phyloP scores from a whole-genome alignment of 2,888 invertebrate species.

The Acanthococcus lagerstroemiae region DNA sequence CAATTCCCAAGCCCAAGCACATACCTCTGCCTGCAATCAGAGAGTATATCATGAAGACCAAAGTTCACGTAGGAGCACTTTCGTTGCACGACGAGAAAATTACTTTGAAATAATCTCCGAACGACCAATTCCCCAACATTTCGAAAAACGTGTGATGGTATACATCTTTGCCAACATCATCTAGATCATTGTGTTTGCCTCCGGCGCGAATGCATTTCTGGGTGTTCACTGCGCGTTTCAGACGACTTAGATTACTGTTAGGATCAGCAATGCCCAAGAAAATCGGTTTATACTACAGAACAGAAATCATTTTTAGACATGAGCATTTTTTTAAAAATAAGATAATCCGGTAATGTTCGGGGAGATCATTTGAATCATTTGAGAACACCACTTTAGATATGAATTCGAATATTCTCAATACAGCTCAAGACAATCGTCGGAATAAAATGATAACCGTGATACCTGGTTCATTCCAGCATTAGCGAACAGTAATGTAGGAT shows the following conservation, averaged over 20 bases:
- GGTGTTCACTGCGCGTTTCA: slow-evolving; percentile 80
- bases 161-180: slow-evolving; percentile 99
- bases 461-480: slow-evolving; percentile 99
- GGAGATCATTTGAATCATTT: not conserved
- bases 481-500: slow-evolving; percentile 92
- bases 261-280: slow-evolving; percentile 95
- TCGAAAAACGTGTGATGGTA: slow-evolving; percentile 99
- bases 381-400: not conserved
- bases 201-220: slow-evolving; percentile 99
- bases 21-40: slow-evolving; percentile 69
- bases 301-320: slow-evolving; percentile 32
- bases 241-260: slow-evolving; percentile 87
- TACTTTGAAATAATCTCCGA: slow-evolving; percentile 98
- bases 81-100: not conserved
- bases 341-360: not conserved
- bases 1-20: slow-evolving; percentile 95
- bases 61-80: not conserved
- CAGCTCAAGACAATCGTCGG: no score
- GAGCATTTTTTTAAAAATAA: not conserved
- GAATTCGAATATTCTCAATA: no score
- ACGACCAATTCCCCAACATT: slow-evolving; percentile 99
- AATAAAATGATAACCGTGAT: slow-evolving; percentile 18
- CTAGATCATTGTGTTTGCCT: slow-evolving; percentile 98
- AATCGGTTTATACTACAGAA: slow-evolving; percentile 79
- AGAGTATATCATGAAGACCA: not conserved